Evolutionary conservation across 2,113 vertebrate species (phyloP).

Genomic region (Podarcis cretensis): DNA sequence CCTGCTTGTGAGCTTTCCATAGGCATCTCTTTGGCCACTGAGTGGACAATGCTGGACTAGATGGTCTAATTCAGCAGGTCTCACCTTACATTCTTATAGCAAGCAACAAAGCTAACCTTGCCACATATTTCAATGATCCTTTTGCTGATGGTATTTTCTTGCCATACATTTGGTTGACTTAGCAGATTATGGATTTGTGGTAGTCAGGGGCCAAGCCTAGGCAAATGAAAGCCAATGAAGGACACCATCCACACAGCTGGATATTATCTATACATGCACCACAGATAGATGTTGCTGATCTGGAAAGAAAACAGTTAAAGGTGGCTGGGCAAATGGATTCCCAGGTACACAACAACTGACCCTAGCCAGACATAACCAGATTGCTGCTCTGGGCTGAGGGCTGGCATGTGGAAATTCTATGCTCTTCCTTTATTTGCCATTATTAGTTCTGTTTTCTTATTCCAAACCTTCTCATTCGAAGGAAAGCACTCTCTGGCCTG

Average conservation of each 20-base stretch:
- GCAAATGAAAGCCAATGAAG: not conserved
- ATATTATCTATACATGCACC: not conserved
- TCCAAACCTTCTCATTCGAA: conserved; percentile 37
- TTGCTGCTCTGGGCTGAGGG: not conserved
- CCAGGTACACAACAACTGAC: not conserved
- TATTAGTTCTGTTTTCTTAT: conserved; percentile 12
- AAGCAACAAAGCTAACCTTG: not conserved
- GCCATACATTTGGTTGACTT: not conserved
- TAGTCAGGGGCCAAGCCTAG: not conserved
- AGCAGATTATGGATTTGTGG: not conserved
- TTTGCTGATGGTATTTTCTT: not conserved
- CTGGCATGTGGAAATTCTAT: not conserved
- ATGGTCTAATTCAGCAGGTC: too few species aligned
- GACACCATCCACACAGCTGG: not conserved
- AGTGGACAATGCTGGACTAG: too few species aligned
- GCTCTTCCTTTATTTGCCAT: not conserved
- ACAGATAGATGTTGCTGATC: not conserved
- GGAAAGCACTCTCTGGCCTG: not conserved
- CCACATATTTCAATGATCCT: not conserved
- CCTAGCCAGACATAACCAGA: not conserved
- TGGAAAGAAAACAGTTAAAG: not conserved
- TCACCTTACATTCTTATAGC: too few species aligned
- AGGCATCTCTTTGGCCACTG: too few species aligned
- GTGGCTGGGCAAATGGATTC: not conserved
- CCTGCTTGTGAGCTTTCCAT: too few species aligned